Conservation (phyloP, 2,797 vertebrate genomes). For the Corythornis leucogaster region DNA sequence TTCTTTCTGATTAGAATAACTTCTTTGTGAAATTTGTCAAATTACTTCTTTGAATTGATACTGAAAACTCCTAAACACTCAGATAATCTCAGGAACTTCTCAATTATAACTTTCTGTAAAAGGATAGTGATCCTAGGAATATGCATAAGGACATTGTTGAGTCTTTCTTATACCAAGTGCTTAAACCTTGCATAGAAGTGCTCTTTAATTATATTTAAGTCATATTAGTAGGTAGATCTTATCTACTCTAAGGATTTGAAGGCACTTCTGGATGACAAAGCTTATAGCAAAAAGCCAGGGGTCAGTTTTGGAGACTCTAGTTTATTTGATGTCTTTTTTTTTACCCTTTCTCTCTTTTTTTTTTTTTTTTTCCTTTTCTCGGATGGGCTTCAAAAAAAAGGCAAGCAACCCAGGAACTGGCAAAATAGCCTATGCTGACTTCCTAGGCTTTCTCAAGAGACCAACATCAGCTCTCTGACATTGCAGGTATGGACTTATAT, state of each 20-base stretch:
- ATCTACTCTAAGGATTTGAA: neutral
- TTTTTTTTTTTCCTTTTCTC: neutral
- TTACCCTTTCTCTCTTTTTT: neutral
- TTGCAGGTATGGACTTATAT: neutral
- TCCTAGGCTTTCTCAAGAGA: neutral
- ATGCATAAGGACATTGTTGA: neutral
- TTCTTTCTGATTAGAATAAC: neutral
- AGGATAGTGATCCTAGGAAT: neutral
- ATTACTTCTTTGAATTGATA: neutral
- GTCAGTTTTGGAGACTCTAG: neutral
- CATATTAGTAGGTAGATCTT: neutral
- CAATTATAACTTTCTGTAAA: neutral
- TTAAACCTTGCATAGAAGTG: neutral
- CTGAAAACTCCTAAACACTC: neutral
- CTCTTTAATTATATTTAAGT: slow-evolving; percentile 5
- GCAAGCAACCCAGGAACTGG: neutral
- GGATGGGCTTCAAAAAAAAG: neutral
- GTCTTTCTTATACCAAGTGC: neutral
- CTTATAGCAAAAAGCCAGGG: neutral
- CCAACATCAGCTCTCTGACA: neutral
- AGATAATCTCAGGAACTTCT: neutral
- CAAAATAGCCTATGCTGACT: neutral
- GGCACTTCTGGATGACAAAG: neutral
- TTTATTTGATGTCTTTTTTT: neutral
- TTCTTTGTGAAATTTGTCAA: neutral